Evolutionary conservation across 1,140 invertebrate genomes (phyloP), one percentile per base, ranked within the genome.

Genomic region (Stenopsyche tienmushanensis): DNA sequence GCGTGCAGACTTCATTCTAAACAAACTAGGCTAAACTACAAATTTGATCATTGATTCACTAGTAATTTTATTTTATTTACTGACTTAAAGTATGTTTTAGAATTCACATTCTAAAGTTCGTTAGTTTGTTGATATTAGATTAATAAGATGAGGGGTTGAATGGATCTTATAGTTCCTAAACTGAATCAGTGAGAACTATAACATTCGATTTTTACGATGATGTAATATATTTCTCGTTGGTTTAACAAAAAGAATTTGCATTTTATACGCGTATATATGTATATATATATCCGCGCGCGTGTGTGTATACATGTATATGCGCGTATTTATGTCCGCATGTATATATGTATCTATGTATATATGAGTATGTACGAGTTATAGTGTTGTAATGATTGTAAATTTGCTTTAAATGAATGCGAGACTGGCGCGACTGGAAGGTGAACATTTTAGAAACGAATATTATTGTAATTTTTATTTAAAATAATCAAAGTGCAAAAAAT

Each of bases 401-500:
- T 60, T 58, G 41, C 62, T 62, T 44, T 23, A 57, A 24, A 23
- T 47, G 66, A 50, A 8, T 44, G 62, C 13, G 23, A n/a, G 41
- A 10, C 24, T 41, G 15, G 20, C 10, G 50, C 24, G 44, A 58
- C 21, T 2, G 23, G 13, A 39, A 21, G 26, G 29, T n/a, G 26
- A 64, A 24, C 29, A 25, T 45, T 62, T 66, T 66, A 70, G 60
- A 66, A 66, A 62, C 53, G 53, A 65, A 70, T 57, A 62, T 59
- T 55, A 69, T 65, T 60, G 54, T 66, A 64, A 53, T 65, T 69
- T 50, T 69, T 69, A 65, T 66, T 70, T 62, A 69, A 65, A 42
- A 62, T 70, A 60, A 66, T 60, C 59, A 71, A 78, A 79, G 79
- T 80, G 79, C 80, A 78, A 80, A 81, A 78, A 52, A 78, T 78